Evolutionary conservation across 2,888 invertebrate genomes (phyloP), one percentile per base, ranked within the genome.

Genomic region (Drosophila siamana): DNA sequence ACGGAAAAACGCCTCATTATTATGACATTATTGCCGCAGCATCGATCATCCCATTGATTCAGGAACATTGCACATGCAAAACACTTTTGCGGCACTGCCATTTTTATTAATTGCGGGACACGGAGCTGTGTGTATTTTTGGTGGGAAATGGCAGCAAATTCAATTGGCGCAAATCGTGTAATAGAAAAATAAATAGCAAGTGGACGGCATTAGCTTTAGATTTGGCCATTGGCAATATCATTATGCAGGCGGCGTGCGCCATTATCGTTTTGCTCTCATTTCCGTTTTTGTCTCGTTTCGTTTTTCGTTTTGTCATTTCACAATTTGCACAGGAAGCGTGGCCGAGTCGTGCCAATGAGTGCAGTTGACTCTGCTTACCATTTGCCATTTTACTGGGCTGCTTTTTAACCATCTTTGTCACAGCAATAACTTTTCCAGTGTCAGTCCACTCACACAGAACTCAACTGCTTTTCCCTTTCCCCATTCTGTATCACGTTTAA

Each of bases 361-460:
- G 79, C 63, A 66, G 63, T 79, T 74, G 65, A 64, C 62, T 55
- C 36, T 46, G 33, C 16, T 26, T 52, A n/a, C 9, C 59, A 44
- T 38, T 59, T 44, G 19, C 2, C 19, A 59, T 47, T 33, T 4
- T 11, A n/a, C n/a, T n/a, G 33, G 26, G 11, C 55, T 38, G 19
- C 48, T 19, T 19, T n/a, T 77, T 64, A 68, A 68, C 62, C 48
- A 68, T 71, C 62, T 86, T 78, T 86, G 88, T 86, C 81, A 74
- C 64, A 67, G 87, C 86, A 80, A 84, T 84, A 88, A 86, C 81
- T 88, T 88, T 86, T 5, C 6, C 72, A n/a, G 61, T 81, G 86
- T 80, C 88, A 83, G 81, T 88, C 69, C 68, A 78, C 80, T 59
- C 80, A 69, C 69, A 70, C 69, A 74, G 78, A 80, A 73, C 69